These are phyloP conservation scores for Lepidurus packardi DNA, from an alignment of 1,140 invertebrate genomes.

Conservation along the genomic window DNA sequence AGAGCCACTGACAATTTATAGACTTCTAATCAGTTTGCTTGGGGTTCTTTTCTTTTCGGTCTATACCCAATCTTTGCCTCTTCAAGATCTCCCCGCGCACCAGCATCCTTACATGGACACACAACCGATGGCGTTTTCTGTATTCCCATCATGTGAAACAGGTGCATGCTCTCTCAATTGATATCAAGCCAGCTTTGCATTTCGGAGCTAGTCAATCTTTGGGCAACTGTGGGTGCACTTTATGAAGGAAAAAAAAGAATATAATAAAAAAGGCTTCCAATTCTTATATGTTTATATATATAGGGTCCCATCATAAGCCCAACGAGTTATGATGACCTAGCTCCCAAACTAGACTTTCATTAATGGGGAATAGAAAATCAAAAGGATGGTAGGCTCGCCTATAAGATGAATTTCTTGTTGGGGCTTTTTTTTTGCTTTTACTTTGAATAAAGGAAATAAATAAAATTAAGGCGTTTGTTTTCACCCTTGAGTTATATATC, in stretches of 20 bases:
- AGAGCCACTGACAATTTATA: not conserved
- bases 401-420: not conserved
- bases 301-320: not conserved
- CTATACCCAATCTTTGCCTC: not conserved
- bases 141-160: not conserved
- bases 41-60: not conserved
- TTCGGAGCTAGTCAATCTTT: not conserved
- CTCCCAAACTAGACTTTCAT: slow-evolving; percentile 1
- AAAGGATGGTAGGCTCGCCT: not conserved
- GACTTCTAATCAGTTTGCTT: slow-evolving; percentile 8
- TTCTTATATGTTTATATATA: too few relatives aligned
- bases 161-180: slow-evolving; percentile 21
- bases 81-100: slow-evolving; percentile 7
- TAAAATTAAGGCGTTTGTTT: not conserved
- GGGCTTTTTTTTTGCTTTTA: not conserved
- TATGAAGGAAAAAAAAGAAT: not conserved
- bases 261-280: not conserved
- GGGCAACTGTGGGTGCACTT: not conserved
- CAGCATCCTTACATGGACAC: not conserved
- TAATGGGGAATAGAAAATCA: not conserved
- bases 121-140: not conserved
- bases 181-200: slow-evolving; percentile 18
- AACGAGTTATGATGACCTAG: slow-evolving; percentile 11
- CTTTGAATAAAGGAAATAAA: not conserved
- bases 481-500: not conserved